Evolutionary conservation across 2,797 vertebrate species (phyloP), one percentile per base, ranked within the genome.

Genomic region (Aulostomus chinensis): DNA sequence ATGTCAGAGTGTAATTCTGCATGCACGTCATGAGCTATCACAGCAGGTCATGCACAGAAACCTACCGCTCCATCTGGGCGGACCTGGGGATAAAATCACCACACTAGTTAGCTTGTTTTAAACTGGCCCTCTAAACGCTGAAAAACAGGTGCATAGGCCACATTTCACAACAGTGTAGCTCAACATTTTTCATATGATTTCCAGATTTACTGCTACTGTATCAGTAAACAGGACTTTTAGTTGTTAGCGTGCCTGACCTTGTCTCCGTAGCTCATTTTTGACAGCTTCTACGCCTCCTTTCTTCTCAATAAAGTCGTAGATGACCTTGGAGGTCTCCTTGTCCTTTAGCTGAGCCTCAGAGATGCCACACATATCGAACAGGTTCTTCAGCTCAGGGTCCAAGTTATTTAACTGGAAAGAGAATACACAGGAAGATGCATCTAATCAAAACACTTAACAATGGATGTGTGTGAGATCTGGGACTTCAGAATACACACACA

Each of bases 221-320:
- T n/a, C n/a, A n/a, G n/a, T n/a, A n/a, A n/a, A n/a, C n/a, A n/a
- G n/a, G 11, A 3, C 17, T 25, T 14, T 6, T 4, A 5, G 10
- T n/a, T 5, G 5, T 2, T 2, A 13, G 2, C 36, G 8, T 10
- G 30, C 9, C 85, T 76, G 78, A 98, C 97, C 97, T 94, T 98
- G 95, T 73, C 95, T 91, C 54, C 97, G 91, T 4, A 99, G 85
- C 68, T 98, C 97, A 69, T 94, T 94, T 86, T 98, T 99, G 57
- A 99, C 94, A 22, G 97, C 96, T 85, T 99, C 96, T 35, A 99
- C 95, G 11, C 97, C 97, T 81, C 97, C 97, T 43, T 94, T 95
- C 89, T 96, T 95, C 86, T 99, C 97, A 52, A 99, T 99, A 82
- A 99, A 97, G 82, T 99, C 97, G 56, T 99, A 99, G 84, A 99